Base-by-base conservation (phyloP, 2,113 vertebrate species). In the Hemiprocne comata region DNA sequence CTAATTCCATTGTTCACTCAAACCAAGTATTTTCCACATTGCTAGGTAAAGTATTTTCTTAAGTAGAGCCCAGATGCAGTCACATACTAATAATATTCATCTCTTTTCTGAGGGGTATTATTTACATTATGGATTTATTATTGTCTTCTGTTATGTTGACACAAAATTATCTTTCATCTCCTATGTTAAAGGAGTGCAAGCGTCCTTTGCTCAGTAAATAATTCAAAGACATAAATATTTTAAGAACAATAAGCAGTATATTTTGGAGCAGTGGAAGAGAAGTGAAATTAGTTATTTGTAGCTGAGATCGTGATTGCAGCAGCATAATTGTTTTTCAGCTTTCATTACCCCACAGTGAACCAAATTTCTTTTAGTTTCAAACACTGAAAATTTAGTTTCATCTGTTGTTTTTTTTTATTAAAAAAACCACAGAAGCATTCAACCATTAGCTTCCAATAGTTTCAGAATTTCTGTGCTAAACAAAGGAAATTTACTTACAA, bases 141-240 rank as follows among this genome's bases (percentile, higher is more conserved):
- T 97, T 97, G 89, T 98, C 96, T 96, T 96, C 93, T 87, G 78
- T 84, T 90, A 85, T 85, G 73, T 97, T 97, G 96, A 97, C 97
- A 97, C 9, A 2, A 97, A 97, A 97, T 97, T 97, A 97, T 96
- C 96, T 97, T 97, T 95, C 64, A 89, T 97, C 96, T 96, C 95
- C 73, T 75, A 70, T 91, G 92, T 97, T 97, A 95, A 97, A 97
- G 93, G 89, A 96, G 65, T 93, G 82, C 88, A 97, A 94, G 86
- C 54, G 17, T 97, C 96, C 96, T 97, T 94, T 69, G 73, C 79
- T 93, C 87, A 73, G 98, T 98, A 97, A 98, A 98, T 98, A 97
- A 98, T 98, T 98, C 96, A 98, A 93, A 93, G 90, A 71, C 60
- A 90, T 98, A 97, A 97, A 98, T 98, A 98, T 98, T 98, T 98